Evolutionary conservation across 1,140 invertebrate species (phyloP), one percentile per base, ranked within the genome.

Genomic region (Centruroides vittatus): DNA sequence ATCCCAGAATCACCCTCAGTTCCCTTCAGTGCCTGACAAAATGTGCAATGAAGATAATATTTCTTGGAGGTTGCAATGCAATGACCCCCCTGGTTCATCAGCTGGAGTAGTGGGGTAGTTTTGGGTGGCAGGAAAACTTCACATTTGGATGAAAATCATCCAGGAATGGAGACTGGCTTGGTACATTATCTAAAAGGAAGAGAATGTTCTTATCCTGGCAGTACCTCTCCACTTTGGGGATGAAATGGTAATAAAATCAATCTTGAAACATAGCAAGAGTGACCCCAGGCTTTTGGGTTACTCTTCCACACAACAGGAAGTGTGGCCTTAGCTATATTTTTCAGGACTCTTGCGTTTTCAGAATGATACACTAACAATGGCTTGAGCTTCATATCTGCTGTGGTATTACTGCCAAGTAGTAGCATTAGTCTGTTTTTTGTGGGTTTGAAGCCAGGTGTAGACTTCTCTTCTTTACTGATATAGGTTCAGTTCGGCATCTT

Each of bases 301-400:
- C 46, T 59, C 56, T 59, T 59, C 56, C 59, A 64, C 54, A 66
- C 58, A 23, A 66, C 60, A 2, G 55, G 57, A 47, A 62, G 59
- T 12, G 49, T 49, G 13, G 0, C 35, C 48, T 64, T 62, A 47
- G 23, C 23, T 10, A 35, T 47, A n/a, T 47, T 51, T 53, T 62
- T 61, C n/a, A 66, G 8, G 11, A 63, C 50, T 55, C 58, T 62
- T 57, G 57, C 60, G 49, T 50, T 65, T 62, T 65, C 48, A 41
- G 67, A 71, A 57, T 69, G 66, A 68, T 77, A 72, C 47, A 78
- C 69, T 34, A 76, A 60, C 50, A 78, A 59, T 49, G 73, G 73
- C 66, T 77, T 77, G 35, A 76, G 60, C 47, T 73, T 71, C 35
- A 64, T 61, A 35, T 65, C 59, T 13, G 60, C 57, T 36, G 6